These are phyloP conservation scores for Drosophila meridionalis DNA, from an alignment of 2,888 invertebrate genomes.

Conservation along the genomic window DNA sequence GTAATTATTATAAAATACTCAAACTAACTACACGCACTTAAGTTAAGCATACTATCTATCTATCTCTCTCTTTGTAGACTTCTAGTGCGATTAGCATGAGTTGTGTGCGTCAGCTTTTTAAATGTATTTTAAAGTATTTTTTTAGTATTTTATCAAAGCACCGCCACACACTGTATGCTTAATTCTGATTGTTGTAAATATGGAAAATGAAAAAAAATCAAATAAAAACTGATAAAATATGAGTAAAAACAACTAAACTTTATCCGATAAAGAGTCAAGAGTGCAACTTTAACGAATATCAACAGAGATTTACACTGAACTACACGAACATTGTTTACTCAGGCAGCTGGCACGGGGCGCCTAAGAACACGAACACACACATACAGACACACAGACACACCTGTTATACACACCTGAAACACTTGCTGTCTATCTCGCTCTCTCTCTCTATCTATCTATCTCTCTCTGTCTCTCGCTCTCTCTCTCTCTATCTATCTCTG, in stretches of 20 bases:
- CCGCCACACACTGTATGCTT: conserved; percentile 53
- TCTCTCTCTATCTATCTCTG: conserved; percentile 24
- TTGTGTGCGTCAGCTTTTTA: conserved; percentile 27
- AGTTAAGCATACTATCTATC: background rate
- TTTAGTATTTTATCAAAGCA: conserved; percentile 59
- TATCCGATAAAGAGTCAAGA: conserved; percentile 8
- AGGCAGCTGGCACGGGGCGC: conserved; percentile 63
- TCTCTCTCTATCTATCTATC: conserved; percentile 40
- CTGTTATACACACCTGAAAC: conserved; percentile 16
- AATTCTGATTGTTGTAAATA: conserved; percentile 70
- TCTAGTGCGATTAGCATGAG: conserved; percentile 26
- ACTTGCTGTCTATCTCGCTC: conserved; percentile 62
- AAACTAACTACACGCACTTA: conserved; percentile 28
- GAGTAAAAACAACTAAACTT: conserved; percentile 23
- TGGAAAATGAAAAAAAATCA: background rate
- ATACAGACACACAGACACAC: conserved; percentile 1
- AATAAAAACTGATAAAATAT: conserved; percentile 9
- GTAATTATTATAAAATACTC: conserved; percentile 74
- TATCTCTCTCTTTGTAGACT: conserved; percentile 4
- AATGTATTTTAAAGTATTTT: conserved; percentile 71
- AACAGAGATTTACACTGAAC: conserved; percentile 31
- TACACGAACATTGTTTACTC: conserved; percentile 29
- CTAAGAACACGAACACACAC: conserved; percentile 13
- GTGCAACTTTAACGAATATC: background rate
- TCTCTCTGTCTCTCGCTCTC: conserved; percentile 52